Evolutionary conservation across 1,140 invertebrate genomes (phyloP).

Genomic region (Radopholus similis): DNA sequence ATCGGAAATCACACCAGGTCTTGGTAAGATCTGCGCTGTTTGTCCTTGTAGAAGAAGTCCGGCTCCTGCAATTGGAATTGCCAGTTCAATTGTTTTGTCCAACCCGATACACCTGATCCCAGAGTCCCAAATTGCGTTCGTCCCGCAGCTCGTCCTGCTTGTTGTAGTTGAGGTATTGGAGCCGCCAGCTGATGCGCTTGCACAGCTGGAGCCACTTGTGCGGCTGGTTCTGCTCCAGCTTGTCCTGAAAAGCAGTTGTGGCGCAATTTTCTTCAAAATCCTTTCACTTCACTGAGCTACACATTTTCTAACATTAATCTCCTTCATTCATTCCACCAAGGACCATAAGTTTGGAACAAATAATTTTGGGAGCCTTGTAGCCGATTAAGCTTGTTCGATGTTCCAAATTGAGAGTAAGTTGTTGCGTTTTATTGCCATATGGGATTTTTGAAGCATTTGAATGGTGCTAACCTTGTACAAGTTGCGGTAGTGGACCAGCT

Average conservation of each 20-base stretch:
- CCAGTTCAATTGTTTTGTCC: too few relatives aligned
- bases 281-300: too few relatives aligned
- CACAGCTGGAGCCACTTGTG: conserved; percentile 56
- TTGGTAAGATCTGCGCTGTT: conserved; percentile 52
- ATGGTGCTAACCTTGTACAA: conserved; percentile 35
- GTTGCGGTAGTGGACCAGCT: conserved; percentile 59
- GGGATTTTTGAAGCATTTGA: too few relatives aligned
- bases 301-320: too few relatives aligned
- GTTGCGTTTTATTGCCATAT: too few relatives aligned
- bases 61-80: too few relatives aligned
- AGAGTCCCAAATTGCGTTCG: conserved; percentile 47
- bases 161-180: conserved; percentile 59
- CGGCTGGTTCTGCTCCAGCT: conserved; percentile 51
- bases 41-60: conserved; percentile 59
- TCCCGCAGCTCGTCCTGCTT: conserved; percentile 52
- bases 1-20: conserved; percentile 43
- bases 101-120: too few relatives aligned
- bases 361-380: not conserved
- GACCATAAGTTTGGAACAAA: too few relatives aligned
- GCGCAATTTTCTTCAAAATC: too few relatives aligned
- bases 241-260: conserved; percentile 25
- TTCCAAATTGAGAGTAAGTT: too few relatives aligned
- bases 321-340: too few relatives aligned
- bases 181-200: conserved; percentile 56
- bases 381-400: too few relatives aligned